phyloP scores from a whole-genome alignment of 1,140 invertebrate genomes.

The Carcinoscorpius rotundicauda region DNA sequence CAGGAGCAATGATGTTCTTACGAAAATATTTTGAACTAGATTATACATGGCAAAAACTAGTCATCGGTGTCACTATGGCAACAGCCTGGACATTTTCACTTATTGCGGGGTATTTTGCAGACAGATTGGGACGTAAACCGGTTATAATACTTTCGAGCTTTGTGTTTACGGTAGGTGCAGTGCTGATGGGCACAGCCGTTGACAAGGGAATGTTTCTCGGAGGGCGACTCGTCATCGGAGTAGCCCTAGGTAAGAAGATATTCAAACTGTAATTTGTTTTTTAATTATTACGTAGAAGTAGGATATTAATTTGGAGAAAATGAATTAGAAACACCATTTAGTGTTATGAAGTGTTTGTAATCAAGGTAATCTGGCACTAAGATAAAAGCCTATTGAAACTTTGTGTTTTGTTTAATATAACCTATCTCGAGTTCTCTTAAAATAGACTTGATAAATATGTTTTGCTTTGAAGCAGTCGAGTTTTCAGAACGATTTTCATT shows the following conservation, averaged over 20 bases:
- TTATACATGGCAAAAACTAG: conserved; percentile 40
- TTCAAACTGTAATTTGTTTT: too few relatives aligned
- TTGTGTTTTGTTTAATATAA: too few relatives aligned
- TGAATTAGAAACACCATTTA: too few relatives aligned
- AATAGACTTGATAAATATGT: too few relatives aligned
- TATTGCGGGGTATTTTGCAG: conserved; percentile 39
- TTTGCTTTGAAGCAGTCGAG: too few relatives aligned
- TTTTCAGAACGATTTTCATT: too few relatives aligned
- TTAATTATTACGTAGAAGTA: too few relatives aligned
- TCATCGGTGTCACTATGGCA: conserved; percentile 40
- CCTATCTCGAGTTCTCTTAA: too few relatives aligned
- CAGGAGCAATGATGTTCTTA: conserved; percentile 46
- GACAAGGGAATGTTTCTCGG: conserved; percentile 39
- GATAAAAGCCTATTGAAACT: too few relatives aligned
- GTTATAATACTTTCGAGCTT: conserved; percentile 43
- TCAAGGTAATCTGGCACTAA: too few relatives aligned
- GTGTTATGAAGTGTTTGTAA: too few relatives aligned
- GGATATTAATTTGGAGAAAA: too few relatives aligned
- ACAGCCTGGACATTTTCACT: conserved; percentile 42
- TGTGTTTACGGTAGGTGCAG: conserved; percentile 43
- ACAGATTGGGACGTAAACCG: conserved; percentile 41
- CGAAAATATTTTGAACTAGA: conserved; percentile 37
- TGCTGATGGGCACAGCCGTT: conserved; percentile 41
- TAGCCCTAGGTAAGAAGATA: conserved; percentile 42
- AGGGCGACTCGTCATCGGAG: conserved; percentile 44